Evolutionary conservation across 2,888 invertebrate genomes (phyloP).

Genomic region (Philereme transversata): DNA sequence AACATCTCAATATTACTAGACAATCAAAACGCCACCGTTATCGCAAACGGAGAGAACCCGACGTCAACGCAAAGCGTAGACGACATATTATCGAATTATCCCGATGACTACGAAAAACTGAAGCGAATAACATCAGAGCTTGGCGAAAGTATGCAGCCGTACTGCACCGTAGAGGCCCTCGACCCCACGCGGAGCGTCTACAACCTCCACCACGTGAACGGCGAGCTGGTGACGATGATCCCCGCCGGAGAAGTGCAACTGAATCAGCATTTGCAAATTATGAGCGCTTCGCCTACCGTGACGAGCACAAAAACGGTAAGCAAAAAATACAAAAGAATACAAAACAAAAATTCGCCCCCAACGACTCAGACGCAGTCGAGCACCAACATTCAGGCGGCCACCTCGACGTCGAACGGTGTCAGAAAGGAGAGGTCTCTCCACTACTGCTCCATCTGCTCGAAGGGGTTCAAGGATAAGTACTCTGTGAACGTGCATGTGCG

Average conservation of each 20-base stretch:
- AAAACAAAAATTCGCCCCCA: constrained; percentile 78
- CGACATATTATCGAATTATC: constrained; percentile 87
- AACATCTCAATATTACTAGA: constrained; percentile 80
- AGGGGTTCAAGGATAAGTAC: constrained; percentile 98
- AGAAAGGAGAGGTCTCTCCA: constrained; percentile 94
- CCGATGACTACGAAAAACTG: constrained; percentile 93
- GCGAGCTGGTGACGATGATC: constrained; percentile 77
- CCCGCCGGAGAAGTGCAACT: constrained; percentile 74
- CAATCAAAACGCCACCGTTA: constrained; percentile 69
- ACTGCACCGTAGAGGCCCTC: constrained; percentile 84
- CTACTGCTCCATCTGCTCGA: constrained; percentile 96
- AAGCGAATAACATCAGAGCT: constrained; percentile 93
- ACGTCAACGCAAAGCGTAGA: constrained; percentile 87
- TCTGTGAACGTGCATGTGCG: constrained; percentile 98
- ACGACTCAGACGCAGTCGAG: constrained; percentile 64
- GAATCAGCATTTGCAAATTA: constrained; percentile 82
- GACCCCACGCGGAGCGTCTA: constrained; percentile 82
- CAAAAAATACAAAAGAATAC: constrained; percentile 89
- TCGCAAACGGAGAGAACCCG: constrained; percentile 79
- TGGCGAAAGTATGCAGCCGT: constrained; percentile 89
- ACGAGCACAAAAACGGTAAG: constrained; percentile 85
- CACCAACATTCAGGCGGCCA: constrained; percentile 77
- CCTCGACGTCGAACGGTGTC: constrained; percentile 88
- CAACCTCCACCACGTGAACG: constrained; percentile 80
- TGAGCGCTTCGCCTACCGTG: constrained; percentile 84